phyloP scores from a whole-genome alignment of 2,113 vertebrate species.

The Nerophis ophidion region DNA sequence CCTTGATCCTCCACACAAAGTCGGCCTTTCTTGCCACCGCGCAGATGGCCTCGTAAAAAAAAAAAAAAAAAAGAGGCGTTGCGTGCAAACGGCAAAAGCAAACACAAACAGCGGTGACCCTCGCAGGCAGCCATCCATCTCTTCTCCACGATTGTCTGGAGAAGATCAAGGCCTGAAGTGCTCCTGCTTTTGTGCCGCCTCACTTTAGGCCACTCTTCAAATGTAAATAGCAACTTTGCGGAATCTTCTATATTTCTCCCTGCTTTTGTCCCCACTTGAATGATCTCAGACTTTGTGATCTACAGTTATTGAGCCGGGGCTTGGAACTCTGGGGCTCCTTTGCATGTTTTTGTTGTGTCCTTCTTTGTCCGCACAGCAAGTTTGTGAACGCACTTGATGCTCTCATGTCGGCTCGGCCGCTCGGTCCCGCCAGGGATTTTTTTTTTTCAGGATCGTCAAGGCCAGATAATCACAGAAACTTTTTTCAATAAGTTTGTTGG shows the following conservation, averaged over 20 bases:
- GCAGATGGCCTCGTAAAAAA: conserved; percentile 72
- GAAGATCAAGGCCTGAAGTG: conserved; percentile 59
- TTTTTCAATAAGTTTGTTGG: no score
- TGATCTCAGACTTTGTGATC: conserved; percentile 27
- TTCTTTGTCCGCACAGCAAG: no score
- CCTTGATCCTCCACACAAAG: conserved; percentile 68
- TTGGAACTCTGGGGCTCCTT: no score
- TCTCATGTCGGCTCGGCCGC: no score
- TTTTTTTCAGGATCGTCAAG: no score
- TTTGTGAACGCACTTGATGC: no score
- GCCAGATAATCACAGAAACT: no score
- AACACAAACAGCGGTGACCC: conserved; percentile 74
- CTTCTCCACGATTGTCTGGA: conserved; percentile 62
- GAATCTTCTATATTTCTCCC: conserved; percentile 38
- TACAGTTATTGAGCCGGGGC: conserved; percentile 36
- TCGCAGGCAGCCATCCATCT: conserved; percentile 69
- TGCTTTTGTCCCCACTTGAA: conserved; percentile 38
- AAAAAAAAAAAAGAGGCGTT: conserved; percentile 52
- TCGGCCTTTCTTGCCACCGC: conserved; percentile 49
- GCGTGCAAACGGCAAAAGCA: conserved; percentile 71
- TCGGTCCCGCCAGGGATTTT: no score
- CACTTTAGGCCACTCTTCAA: conserved; percentile 38
- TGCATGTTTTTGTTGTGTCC: no score
- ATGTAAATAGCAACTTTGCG: conserved; percentile 56
- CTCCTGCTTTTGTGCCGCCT: conserved; percentile 44